These are phyloP conservation scores for Bostrychus sinensis DNA, from an alignment of 2,113 vertebrate genomes.

Conservation along the genomic window DNA sequence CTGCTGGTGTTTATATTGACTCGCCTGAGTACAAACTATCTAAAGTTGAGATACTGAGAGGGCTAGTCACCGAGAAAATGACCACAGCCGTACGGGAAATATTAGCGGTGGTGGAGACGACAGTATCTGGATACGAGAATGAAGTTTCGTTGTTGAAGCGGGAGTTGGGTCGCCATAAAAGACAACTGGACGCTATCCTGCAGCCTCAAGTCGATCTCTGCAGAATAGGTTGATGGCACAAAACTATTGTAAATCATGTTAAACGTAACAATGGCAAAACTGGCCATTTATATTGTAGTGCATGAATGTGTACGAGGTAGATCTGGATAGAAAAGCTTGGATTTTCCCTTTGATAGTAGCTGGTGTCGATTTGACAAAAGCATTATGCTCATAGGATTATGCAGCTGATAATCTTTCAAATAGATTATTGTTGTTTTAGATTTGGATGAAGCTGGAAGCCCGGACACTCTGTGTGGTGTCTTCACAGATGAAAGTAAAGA, in stretches of 20 bases:
- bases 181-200: background rate
- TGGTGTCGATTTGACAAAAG: no score
- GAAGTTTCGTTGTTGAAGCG: background rate
- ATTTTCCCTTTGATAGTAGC: no score
- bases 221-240: constrained; percentile 1
- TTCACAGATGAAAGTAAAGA: background rate
- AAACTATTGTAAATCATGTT: background rate
- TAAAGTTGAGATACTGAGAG: background rate
- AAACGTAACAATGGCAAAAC: no score
- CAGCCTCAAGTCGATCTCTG: background rate
- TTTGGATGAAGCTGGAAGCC: background rate
- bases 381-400: no score
- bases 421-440: background rate
- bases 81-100: background rate
- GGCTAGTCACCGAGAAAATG: background rate
- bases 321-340: no score
- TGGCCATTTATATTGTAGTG: background rate
- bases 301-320: background rate
- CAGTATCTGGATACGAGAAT: background rate
- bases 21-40: no score
- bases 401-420: background rate
- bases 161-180: background rate
- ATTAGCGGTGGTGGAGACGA: background rate
- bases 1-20: no score
- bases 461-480: background rate